Evolutionary conservation across 1,140 invertebrate genomes (phyloP).

Genomic region (Caerostris extrusa): DNA sequence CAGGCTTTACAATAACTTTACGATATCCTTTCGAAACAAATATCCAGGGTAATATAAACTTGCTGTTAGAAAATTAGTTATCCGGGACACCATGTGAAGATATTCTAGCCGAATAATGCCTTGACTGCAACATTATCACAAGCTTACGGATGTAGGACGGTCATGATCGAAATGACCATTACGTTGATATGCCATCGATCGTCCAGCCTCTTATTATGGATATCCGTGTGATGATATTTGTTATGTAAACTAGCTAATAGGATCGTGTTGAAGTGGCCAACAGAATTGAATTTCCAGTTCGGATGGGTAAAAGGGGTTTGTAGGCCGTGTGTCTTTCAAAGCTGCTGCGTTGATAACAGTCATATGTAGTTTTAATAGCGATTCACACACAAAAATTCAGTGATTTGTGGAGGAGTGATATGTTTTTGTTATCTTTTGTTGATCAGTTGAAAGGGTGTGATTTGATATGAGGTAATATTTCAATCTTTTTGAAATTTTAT

Average conservation of each 20-base stretch:
- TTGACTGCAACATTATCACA: neutral
- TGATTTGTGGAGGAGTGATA: too few relatives aligned
- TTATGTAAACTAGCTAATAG: neutral
- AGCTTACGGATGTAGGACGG: neutral
- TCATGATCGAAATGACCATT: slow-evolving; percentile 2
- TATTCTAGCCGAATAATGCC: neutral
- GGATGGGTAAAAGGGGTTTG: neutral
- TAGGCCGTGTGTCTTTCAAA: too few relatives aligned
- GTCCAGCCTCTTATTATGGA: neutral
- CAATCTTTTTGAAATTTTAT: too few relatives aligned
- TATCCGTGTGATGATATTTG: neutral
- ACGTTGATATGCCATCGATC: neutral
- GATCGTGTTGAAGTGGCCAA: neutral
- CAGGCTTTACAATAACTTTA: neutral
- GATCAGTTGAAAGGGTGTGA: too few relatives aligned
- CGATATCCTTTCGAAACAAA: neutral
- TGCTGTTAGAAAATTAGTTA: neutral
- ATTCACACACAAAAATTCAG: too few relatives aligned
- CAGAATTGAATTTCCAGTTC: neutral
- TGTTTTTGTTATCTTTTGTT: too few relatives aligned
- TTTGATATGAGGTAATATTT: too few relatives aligned
- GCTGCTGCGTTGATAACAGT: too few relatives aligned
- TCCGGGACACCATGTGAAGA: neutral
- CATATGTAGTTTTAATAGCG: too few relatives aligned
- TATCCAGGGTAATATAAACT: neutral